phyloP scores from a whole-genome alignment of 2,888 invertebrate genomes.

The Cremastobaeus sp. region DNA sequence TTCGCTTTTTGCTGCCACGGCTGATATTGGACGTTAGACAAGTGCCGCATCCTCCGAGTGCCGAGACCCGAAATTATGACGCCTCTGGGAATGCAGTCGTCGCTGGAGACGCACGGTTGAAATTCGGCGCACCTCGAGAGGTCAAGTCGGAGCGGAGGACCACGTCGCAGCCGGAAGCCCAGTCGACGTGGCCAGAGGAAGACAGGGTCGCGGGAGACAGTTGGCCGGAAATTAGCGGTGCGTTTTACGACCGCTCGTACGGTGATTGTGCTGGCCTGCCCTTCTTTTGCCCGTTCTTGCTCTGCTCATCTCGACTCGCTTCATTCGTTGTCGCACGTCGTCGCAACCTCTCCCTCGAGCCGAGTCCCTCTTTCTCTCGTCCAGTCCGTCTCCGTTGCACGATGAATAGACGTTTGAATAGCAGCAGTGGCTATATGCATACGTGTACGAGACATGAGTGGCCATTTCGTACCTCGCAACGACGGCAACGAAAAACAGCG shows the following conservation, averaged over 20 bases:
- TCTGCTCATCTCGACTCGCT: slow-evolving; percentile 42
- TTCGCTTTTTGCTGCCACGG: slow-evolving; percentile 52
- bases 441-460: slow-evolving; percentile 47
- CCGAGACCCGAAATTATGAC: slow-evolving; percentile 36
- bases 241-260: slow-evolving; percentile 66
- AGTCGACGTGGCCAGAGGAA: slow-evolving; percentile 24
- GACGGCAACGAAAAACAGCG: slow-evolving; percentile 33
- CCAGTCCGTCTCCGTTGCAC: slow-evolving; percentile 22
- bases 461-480: slow-evolving; percentile 49
- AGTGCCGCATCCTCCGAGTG: slow-evolving; percentile 37
- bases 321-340: slow-evolving; percentile 38
- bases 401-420: slow-evolving; percentile 52
- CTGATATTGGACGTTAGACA: slow-evolving; percentile 52
- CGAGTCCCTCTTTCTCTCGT: slow-evolving; percentile 8
- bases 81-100: slow-evolving; percentile 9
- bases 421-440: slow-evolving; percentile 53
- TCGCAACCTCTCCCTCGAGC: slow-evolving; percentile 13
- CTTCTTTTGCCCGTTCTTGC: slow-evolving; percentile 46
- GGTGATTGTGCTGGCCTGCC: slow-evolving; percentile 64
- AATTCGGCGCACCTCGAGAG: background rate
- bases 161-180: no score
- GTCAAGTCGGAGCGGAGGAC: slow-evolving; percentile 13
- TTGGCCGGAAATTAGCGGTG: slow-evolving; percentile 66
- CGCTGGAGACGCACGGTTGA: background rate
- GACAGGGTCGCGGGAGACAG: slow-evolving; percentile 54